These are phyloP conservation scores for Sebastes umbrosus DNA, from an alignment of 2,797 vertebrate species.

Conservation along the genomic window DNA sequence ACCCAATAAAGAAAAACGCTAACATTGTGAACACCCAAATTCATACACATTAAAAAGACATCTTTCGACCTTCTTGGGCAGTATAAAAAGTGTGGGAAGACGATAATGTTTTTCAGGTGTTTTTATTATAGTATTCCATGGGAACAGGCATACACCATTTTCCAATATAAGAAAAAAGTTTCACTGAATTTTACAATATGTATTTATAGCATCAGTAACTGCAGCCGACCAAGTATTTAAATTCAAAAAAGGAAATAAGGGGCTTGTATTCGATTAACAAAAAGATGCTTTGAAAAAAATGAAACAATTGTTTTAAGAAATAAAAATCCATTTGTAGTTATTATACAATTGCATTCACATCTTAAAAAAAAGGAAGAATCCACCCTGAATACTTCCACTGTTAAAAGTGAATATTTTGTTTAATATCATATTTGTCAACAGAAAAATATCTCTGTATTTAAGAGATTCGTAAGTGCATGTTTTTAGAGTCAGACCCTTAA, in stretches of 20 bases:
- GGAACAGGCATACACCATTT: constrained; percentile 85
- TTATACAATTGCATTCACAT: constrained; percentile 41
- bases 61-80: neutral
- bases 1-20: neutral
- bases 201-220: constrained; percentile 62
- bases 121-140: constrained; percentile 86
- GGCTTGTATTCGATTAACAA: constrained; percentile 32
- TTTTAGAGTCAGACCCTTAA: neutral
- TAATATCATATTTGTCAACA: neutral
- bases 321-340: constrained; percentile 12
- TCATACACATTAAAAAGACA: neutral
- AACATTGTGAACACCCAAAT: neutral
- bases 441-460: neutral
- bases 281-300: constrained; percentile 21
- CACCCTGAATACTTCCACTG: constrained; percentile 42
- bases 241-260: constrained; percentile 6
- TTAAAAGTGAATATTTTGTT: constrained; percentile 4
- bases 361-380: constrained; percentile 50
- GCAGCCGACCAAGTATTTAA: constrained; percentile 56
- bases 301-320: neutral
- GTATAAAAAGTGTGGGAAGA: neutral
- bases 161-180: constrained; percentile 81
- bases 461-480: neutral
- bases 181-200: constrained; percentile 76
- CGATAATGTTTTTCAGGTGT: constrained; percentile 37